Base-by-base conservation (phyloP, 2,113 vertebrate genomes). In the Myiozetetes cayanensis region DNA sequence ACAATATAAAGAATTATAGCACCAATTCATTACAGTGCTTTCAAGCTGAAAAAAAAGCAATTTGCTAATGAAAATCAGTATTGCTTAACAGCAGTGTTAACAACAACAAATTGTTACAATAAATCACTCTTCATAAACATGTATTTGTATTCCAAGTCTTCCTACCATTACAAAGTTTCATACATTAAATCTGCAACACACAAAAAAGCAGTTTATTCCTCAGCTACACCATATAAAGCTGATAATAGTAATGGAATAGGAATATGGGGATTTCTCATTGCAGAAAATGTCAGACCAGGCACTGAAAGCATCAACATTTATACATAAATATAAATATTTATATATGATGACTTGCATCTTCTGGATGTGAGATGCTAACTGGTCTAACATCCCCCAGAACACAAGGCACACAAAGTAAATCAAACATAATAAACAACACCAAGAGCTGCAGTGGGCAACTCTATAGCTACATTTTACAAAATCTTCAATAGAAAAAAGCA, bases 1-100 rank as follows among this genome's bases (percentile, higher is more conserved):
- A 87, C 63, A 92, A 89, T 82, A 80, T 65, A 65, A 94, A 93
- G 72, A 95, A 95, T 89, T 87, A 94, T 77, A 92, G 83, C 50
- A 63, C 70, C 41, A 93, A 96, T 96, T 96, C 96, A 91, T 92
- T 88, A 83, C 30, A 12, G 66, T 18, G 43, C 81, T 95, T 90
- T 71, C 71, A 84, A 86, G 56, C 70, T 49, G 52, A 94, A 95
- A 88, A 90, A 86, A 87, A 89, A 35, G 11, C 33, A 70, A 89
- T 94, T 93, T 93, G 43, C 53, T 93, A 80, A 90, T 86, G 65
- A 77, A 95, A 94, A 84, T 84, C 62, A 33, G 83, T 16, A 63
- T 37, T 28, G 47, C 58, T 61, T 67, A 87, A 68, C 53, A 93
- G 43, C 20, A 71, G 56, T 44, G 3, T 28, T 94, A 84, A 84